These are phyloP conservation scores for Pluvianellus socialis DNA, from an alignment of 2,113 vertebrate genomes.

Conservation along the genomic window DNA sequence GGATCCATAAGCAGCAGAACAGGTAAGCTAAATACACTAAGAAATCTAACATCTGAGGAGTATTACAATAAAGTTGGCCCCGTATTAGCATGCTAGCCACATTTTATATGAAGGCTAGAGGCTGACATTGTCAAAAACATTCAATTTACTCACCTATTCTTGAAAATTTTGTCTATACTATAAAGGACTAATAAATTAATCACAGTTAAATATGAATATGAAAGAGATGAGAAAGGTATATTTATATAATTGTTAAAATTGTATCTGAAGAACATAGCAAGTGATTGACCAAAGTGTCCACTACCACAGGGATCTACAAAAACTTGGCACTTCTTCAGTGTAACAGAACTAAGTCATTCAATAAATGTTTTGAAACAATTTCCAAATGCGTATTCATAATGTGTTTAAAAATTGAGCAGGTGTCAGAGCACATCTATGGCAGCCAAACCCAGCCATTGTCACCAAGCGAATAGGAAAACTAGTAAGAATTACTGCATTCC, in stretches of 20 bases:
- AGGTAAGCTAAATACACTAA: not conserved
- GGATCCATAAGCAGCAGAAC: not conserved
- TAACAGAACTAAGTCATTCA: not conserved
- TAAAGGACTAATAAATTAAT: not conserved
- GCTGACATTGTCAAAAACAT: not conserved
- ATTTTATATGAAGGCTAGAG: not conserved
- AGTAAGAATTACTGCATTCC: not conserved
- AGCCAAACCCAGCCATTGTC: not conserved
- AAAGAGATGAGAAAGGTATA: not conserved
- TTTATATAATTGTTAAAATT: not conserved
- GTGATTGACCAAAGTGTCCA: accelerated
- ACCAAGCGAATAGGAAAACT: not conserved
- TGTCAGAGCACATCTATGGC: not conserved
- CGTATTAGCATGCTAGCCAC: not conserved
- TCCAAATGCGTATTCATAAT: not conserved
- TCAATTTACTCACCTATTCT: not conserved
- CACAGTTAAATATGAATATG: not conserved
- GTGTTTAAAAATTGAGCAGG: not conserved
- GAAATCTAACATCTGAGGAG: not conserved
- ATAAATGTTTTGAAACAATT: not conserved
- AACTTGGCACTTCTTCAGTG: not conserved
- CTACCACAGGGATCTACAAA: not conserved
- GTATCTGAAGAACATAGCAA: not conserved
- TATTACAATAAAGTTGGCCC: not conserved
- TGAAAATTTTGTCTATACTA: not conserved